Percentiles rank a stretch among this genome's conserved stretches.
phyloP scores from a whole-genome alignment of 2,797 vertebrate genomes.

The Acrocephalus scirpaceus region DNA sequence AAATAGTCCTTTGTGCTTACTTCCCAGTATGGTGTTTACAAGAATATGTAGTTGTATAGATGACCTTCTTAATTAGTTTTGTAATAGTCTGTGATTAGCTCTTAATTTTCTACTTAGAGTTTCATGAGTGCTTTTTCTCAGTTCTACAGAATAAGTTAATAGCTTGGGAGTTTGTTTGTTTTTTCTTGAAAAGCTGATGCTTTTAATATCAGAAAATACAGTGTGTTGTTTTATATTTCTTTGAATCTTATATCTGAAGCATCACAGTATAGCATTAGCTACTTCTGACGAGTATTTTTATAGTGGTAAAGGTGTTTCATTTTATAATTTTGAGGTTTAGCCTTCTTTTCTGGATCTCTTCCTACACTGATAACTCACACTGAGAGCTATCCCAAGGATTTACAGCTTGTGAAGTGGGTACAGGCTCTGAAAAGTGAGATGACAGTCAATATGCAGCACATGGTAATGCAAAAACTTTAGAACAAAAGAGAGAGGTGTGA shows the following conservation, averaged over 20 bases:
- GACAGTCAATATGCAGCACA: background rate
- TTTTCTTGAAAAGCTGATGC: background rate
- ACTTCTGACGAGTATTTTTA: background rate
- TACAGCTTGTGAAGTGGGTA: background rate
- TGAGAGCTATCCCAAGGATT: background rate
- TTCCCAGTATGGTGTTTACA: background rate
- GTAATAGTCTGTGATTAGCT: background rate
- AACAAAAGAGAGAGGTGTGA: background rate
- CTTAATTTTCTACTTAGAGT: background rate
- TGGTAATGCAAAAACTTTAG: background rate
- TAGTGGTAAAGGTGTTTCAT: background rate
- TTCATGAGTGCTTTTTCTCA: background rate
- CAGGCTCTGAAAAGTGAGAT: background rate
- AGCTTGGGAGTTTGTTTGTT: accelerated
- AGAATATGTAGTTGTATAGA: background rate
- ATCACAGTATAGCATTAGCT: background rate
- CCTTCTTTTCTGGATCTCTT: background rate
- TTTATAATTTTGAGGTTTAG: background rate
- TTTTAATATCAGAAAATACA: background rate
- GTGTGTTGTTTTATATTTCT: background rate
- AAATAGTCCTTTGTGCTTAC: background rate
- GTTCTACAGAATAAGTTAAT: background rate
- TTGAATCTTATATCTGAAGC: background rate
- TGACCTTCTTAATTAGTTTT: background rate
- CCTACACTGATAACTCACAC: background rate